These are phyloP conservation scores for Lamellibrachia columna DNA, from an alignment of 2,888 invertebrate species.

Conservation along the genomic window DNA sequence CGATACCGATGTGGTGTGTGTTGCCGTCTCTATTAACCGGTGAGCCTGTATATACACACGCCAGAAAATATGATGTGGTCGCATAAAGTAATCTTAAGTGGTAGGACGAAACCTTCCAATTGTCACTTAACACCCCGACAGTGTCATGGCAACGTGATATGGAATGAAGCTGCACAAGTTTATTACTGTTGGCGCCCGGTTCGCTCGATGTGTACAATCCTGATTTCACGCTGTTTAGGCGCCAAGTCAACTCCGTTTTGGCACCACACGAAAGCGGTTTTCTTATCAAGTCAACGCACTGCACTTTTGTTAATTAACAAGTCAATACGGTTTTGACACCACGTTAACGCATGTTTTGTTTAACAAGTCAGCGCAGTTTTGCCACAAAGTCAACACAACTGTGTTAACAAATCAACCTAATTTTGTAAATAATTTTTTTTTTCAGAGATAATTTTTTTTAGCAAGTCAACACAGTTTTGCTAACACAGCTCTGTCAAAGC, in stretches of 20 bases:
- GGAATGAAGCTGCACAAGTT: background rate
- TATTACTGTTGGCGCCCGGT: background rate
- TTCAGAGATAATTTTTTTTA: background rate
- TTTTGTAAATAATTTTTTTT: background rate
- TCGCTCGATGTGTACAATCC: too few relatives aligned
- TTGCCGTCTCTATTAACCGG: background rate
- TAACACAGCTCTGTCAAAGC: too few relatives aligned
- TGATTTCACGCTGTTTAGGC: background rate
- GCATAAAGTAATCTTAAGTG: conserved; percentile 12
- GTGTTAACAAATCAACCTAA: background rate
- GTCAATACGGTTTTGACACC: background rate
- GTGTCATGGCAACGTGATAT: background rate
- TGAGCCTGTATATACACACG: background rate
- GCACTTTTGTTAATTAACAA: background rate
- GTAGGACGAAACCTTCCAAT: background rate
- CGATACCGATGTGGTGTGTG: background rate
- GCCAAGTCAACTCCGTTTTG: background rate
- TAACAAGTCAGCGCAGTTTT: background rate
- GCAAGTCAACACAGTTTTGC: background rate
- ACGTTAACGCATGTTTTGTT: background rate
- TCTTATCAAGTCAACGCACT: too few relatives aligned
- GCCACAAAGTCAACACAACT: background rate
- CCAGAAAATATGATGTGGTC: background rate
- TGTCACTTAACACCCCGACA: background rate
- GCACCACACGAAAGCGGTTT: background rate